A percentile compares a stretch with the other conserved stretches of the same genome.
These are phyloP conservation scores for Serrognathus titanus DNA, from an alignment of 2,888 invertebrate genomes.

Conservation along the genomic window DNA sequence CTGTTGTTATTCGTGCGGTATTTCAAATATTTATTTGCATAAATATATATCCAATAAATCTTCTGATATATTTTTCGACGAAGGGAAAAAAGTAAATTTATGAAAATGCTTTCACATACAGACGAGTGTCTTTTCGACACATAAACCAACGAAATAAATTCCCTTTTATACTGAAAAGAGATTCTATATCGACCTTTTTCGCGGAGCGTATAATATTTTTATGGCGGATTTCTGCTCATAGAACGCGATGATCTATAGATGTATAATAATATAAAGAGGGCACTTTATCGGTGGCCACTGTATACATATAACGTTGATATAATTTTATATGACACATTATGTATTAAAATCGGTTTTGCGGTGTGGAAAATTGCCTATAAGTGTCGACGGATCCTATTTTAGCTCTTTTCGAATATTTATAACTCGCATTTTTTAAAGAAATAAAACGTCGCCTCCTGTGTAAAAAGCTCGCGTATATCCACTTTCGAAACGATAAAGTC, in stretches of 20 bases:
- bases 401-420: conserved; percentile 20
- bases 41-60: conserved; percentile 11
- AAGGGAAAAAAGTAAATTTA: conserved; percentile 24
- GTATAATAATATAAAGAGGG: conserved; percentile 46
- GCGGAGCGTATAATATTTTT: conserved; percentile 40
- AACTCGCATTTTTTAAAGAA: conserved; percentile 16
- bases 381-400: conserved; percentile 28
- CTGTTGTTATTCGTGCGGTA: too few species aligned
- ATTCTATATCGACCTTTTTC: conserved; percentile 30
- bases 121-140: conserved; percentile 27
- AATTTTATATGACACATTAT: conserved; percentile 51
- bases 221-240: conserved; percentile 43
- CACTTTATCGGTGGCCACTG: conserved; percentile 43
- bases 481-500: conserved; percentile 1
- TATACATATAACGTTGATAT: conserved; percentile 39
- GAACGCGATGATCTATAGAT: conserved; percentile 47
- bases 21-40: too few species aligned
- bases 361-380: conserved; percentile 51
- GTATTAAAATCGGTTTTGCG: conserved; percentile 51
- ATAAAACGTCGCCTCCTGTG: conserved; percentile 13
- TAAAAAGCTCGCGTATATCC: not conserved
- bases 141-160: conserved; percentile 31
- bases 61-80: conserved; percentile 17
- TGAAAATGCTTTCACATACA: conserved; percentile 27
- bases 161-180: conserved; percentile 28